Evolutionary conservation across 2,113 vertebrate genomes (phyloP), one percentile per base, ranked within the genome.

Genomic region (Pholis gunnellus): DNA sequence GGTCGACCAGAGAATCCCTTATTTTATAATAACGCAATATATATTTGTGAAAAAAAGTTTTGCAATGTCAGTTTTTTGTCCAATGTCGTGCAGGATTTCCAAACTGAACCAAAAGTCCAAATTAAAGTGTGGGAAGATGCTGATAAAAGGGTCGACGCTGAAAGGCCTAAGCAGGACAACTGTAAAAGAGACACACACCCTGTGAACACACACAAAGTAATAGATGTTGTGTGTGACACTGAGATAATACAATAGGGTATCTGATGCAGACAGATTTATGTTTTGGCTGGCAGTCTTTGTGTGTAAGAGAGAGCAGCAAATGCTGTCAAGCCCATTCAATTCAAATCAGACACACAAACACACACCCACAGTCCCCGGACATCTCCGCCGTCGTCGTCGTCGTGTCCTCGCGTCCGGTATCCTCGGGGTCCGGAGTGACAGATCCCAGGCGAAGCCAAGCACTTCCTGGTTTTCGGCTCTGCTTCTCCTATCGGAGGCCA

Each of bases 391-490:
- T 40, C 56, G 27, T 79, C 82, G 50, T 72, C 22, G 29, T 82
- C 78, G 56, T 77, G 72, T 71, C 68, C 69, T 40, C 6, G 34
- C 44, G 85, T 64, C 46, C 1, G 40, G 66, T 68, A 40, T 74
- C 76, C 64, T 69, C 50, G 3, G 48, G 76, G 25, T 72, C 63
- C 7, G 0, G 42, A 9, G 71, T 91, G 90, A 92, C 85, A 79
- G 83, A 88, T 82, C 71, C 66, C 90, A 90, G 91, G 60, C 18
- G 34, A 40, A 56, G 59, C 61, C 34, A 1, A 71, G 71, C 74
- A 65, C 87, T 92, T 92, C 89, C 92, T 88, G 90, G 77, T 90
- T 87, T 87, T 10, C 25, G 67, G 78, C 75, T 82, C 80, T 22
- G 44, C 83, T 86, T 76, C 74, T 81, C 87, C 86, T 78, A 92